A percentile compares a stretch with the other conserved stretches of the same genome.
These are phyloP conservation scores for Notiomystis cincta DNA, from an alignment of 2,113 vertebrate genomes.

Conservation along the genomic window DNA sequence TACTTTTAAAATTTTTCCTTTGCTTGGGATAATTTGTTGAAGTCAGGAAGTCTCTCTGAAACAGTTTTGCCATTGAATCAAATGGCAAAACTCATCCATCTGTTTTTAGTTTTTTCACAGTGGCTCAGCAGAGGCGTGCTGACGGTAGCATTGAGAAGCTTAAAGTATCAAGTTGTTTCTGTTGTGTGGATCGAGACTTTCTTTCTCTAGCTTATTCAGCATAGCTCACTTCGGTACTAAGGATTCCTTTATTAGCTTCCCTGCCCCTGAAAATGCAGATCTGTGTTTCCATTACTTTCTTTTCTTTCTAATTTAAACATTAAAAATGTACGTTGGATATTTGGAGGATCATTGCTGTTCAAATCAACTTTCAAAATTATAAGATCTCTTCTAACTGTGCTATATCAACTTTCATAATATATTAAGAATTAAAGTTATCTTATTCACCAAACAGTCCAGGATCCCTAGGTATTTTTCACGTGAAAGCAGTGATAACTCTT, in stretches of 20 bases:
- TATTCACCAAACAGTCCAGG: neutral
- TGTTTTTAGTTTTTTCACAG: neutral
- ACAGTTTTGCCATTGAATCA: neutral
- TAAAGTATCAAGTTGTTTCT: conserved; percentile 5
- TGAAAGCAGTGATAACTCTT: neutral
- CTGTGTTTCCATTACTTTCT: neutral
- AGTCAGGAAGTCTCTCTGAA: neutral
- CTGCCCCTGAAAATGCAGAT: neutral
- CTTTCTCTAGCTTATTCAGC: neutral
- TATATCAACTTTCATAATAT: neutral
- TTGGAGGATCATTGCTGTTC: neutral
- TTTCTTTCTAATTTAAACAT: neutral
- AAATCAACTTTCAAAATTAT: neutral
- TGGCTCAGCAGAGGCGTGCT: neutral
- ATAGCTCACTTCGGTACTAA: neutral
- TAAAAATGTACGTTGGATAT: neutral
- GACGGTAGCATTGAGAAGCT: neutral
- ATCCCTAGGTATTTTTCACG: neutral
- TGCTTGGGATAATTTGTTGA: neutral
- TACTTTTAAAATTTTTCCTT: neutral
- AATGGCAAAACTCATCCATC: neutral
- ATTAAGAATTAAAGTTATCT: neutral
- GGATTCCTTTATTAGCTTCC: neutral
- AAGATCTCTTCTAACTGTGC: neutral
- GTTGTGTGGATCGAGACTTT: neutral